These are phyloP conservation scores for Drosophila suzukii DNA, from an alignment of 1,140 invertebrate genomes.

Conservation along the genomic window DNA sequence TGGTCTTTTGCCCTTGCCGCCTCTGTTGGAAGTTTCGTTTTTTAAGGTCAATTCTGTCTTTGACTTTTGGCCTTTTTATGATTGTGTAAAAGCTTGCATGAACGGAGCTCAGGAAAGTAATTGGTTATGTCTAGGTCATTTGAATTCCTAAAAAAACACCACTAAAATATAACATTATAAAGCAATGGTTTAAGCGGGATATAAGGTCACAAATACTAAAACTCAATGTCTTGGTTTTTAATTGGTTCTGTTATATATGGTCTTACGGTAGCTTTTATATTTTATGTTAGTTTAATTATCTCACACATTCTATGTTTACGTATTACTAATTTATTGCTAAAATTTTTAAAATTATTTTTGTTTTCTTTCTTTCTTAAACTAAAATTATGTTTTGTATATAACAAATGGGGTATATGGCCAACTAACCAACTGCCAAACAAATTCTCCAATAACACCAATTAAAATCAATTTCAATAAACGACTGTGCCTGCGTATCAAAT, in stretches of 20 bases:
- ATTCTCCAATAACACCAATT: conserved; percentile 42
- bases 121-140: neutral
- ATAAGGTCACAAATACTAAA: conserved; percentile 9
- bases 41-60: conserved; percentile 12
- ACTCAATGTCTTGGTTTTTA: neutral
- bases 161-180: neutral
- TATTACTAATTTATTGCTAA: conserved; percentile 39
- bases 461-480: conserved; percentile 27
- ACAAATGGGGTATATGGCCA: conserved; percentile 64
- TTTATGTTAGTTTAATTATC: conserved; percentile 21
- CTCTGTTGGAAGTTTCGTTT: neutral
- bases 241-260: conserved; percentile 14
- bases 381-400: conserved; percentile 53
- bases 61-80: conserved; percentile 22
- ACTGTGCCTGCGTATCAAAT: conserved; percentile 41
- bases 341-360: conserved; percentile 55
- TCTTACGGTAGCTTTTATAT: conserved; percentile 36
- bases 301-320: conserved; percentile 18
- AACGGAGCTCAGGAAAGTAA: neutral
- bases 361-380: conserved; percentile 64
- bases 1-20: conserved; percentile 28
- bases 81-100: neutral
- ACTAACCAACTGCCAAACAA: conserved; percentile 50
- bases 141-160: neutral
- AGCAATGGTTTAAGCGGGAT: too few relatives aligned